phyloP scores from a whole-genome alignment of 2,888 invertebrate genomes.

The Volucella bombylans region DNA sequence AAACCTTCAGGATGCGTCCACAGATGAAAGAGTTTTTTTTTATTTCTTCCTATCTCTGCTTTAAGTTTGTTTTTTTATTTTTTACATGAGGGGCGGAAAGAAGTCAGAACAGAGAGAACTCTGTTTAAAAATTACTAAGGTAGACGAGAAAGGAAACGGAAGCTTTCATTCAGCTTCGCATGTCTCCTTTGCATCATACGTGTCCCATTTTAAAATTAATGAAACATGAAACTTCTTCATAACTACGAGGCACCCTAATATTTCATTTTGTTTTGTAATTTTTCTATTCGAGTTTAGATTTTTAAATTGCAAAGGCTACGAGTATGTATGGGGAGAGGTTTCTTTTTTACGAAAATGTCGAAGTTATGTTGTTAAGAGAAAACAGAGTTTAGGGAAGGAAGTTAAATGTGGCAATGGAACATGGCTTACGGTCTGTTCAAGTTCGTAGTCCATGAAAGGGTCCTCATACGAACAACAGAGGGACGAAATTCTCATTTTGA shows the following conservation, averaged over 20 bases:
- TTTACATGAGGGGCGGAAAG: slow-evolving; percentile 30
- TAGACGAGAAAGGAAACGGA: slow-evolving; percentile 56
- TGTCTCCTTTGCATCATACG: slow-evolving; percentile 43
- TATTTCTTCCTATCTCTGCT: neutral
- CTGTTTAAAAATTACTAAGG: slow-evolving; percentile 36
- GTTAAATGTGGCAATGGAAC: too few relatives aligned
- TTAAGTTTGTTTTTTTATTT: neutral
- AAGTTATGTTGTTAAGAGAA: too few relatives aligned
- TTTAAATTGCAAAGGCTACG: too few relatives aligned
- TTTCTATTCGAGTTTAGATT: slow-evolving; percentile 5
- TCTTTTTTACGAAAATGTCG: too few relatives aligned
- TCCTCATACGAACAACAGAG: too few relatives aligned
- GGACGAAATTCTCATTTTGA: too few relatives aligned
- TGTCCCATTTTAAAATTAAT: slow-evolving; percentile 60
- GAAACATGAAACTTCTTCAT: slow-evolving; percentile 62
- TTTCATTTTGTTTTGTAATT: slow-evolving; percentile 10
- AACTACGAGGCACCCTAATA: slow-evolving; percentile 46
- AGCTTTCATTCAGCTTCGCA: slow-evolving; percentile 62
- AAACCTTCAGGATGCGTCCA: slow-evolving; percentile 40
- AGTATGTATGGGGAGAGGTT: too few relatives aligned
- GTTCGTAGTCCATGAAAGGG: too few relatives aligned
- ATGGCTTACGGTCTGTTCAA: too few relatives aligned
- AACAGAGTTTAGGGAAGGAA: too few relatives aligned
- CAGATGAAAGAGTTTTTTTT: slow-evolving; percentile 2
- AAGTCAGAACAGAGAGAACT: too few relatives aligned